Base-by-base conservation (phyloP, 2,888 invertebrate species). In the Torymus texanus region DNA sequence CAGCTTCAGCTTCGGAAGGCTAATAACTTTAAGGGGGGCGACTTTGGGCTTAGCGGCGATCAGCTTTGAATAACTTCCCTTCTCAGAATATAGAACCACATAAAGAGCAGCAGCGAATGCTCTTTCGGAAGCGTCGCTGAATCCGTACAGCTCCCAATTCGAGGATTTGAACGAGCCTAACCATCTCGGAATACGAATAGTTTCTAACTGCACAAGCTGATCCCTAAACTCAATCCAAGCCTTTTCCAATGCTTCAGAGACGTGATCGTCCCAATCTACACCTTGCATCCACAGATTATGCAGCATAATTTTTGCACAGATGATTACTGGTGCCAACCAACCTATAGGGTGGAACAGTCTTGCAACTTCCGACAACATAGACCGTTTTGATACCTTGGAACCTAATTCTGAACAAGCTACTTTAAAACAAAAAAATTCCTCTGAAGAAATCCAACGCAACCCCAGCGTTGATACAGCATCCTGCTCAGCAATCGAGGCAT, bases 91-190 rank as follows among this genome's bases (percentile, higher is more conserved):
- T 2, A 21, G 13, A 29, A 62, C 62, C 0, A 62, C 21, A 24
- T 62, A 62, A 62, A 62, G 29, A 24, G 62, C 62, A 13, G 24
- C 61, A 62, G 62, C 24, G 29, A 5, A 62, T 12, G 62, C 62
- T 21, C 21, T 24, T 14, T 62, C 62, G 11, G 62, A 62, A 24
- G 62, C 62, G 29, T 62, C 62, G 11, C 62, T 13, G 29, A 62
- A 62, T 1, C 24, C 62, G 13, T 62, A 4, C 62, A 62, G 21
- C 21, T 21, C 21, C 21, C 21, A 21, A n/a, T 62, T n/a, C 8
- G 62, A 24, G 10, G 2, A 11, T n/a, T 12, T 21, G 2, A 12
- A 62, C 1, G 29, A 24, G 62, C 62, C 62, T 12, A 62, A 62
- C 24, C 21, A 62, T 12, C 62, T 21, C n/a, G 16, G 59, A 59